phyloP scores from a whole-genome alignment of 37 sponge, comb jelly and placozoan species.

The Sycon ciliatum region DNA sequence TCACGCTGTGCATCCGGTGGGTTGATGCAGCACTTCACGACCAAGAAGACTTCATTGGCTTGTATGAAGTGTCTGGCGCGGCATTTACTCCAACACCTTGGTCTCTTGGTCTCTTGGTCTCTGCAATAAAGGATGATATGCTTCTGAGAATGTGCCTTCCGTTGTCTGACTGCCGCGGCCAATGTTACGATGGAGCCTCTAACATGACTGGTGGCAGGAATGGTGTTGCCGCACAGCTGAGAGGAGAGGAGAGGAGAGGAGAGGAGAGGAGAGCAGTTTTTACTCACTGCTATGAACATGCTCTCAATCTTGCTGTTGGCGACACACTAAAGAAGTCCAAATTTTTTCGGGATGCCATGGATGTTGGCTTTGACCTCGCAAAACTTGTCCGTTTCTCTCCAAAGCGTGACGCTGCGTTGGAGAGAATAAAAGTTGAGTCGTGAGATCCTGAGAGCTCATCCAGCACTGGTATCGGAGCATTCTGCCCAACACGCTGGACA shows the following conservation, averaged over 20 bases:
- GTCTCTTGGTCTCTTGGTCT: too few relatives aligned
- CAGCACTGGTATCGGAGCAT: conserved; percentile 27
- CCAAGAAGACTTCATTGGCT: conserved; percentile 36
- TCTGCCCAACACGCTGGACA: conserved; percentile 49
- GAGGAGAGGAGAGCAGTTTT: conserved; percentile 18
- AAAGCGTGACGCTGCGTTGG: conserved; percentile 43
- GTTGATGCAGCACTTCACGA: conserved; percentile 26
- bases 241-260: too few relatives aligned
- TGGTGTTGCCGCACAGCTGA: conserved; percentile 31
- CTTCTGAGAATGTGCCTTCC: conserved; percentile 15
- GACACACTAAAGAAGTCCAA: conserved; percentile 38
- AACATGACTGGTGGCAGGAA: conserved; percentile 32
- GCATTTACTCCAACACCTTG: too few relatives aligned
- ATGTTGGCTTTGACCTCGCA: conserved; percentile 22
- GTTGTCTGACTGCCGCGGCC: conserved; percentile 30
- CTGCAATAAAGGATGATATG: conserved; percentile 15
- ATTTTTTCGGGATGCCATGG: conserved; percentile 28
- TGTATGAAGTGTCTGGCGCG: conserved; percentile 32
- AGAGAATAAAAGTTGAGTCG: conserved; percentile 29
- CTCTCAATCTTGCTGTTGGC: conserved; percentile 26
- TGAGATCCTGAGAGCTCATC: neutral
- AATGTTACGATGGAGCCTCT: conserved; percentile 42
- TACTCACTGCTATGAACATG: conserved; percentile 36
- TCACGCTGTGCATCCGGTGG: conserved; percentile 48
- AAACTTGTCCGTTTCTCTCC: conserved; percentile 28